These are phyloP conservation scores for Bimastos eiseni DNA, from an alignment of 2,888 invertebrate species.

Conservation along the genomic window DNA sequence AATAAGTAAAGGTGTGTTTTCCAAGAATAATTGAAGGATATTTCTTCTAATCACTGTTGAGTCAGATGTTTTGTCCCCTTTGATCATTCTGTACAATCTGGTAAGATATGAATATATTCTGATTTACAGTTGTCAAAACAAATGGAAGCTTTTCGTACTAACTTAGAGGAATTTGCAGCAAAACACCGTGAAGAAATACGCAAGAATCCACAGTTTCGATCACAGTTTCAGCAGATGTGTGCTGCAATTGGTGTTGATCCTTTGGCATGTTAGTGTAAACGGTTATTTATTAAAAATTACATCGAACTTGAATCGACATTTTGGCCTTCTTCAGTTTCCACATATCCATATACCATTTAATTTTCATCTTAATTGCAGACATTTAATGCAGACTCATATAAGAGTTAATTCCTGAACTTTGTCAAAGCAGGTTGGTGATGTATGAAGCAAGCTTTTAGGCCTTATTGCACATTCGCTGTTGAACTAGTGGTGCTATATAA, in stretches of 20 bases:
- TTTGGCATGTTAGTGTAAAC: conserved; percentile 76
- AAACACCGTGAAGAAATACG: conserved; percentile 93
- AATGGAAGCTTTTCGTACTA: conserved; percentile 85
- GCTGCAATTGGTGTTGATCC: conserved; percentile 98
- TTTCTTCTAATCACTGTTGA: not conserved
- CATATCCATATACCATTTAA: no score
- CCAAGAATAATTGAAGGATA: not conserved
- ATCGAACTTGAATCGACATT: not conserved
- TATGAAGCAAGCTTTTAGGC: no score
- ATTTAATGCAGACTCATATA: no score
- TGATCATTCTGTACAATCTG: not conserved
- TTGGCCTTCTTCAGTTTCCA: not conserved
- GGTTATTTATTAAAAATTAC: not conserved
- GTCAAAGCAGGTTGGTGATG: no score
- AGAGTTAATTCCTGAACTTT: no score
- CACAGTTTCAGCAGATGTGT: conserved; percentile 98
- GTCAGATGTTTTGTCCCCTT: conserved; percentile 20
- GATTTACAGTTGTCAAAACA: conserved; percentile 76
- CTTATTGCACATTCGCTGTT: no score
- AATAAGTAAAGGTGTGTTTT: not conserved
- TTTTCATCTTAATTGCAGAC: no score
- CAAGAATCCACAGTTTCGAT: conserved; percentile 89
- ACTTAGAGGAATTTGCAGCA: conserved; percentile 90
- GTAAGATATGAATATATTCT: not conserved
- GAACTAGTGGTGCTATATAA: no score